These are phyloP conservation scores for Myotis daubentonii DNA, from an alignment of 2,797 vertebrate genomes.

Conservation along the genomic window DNA sequence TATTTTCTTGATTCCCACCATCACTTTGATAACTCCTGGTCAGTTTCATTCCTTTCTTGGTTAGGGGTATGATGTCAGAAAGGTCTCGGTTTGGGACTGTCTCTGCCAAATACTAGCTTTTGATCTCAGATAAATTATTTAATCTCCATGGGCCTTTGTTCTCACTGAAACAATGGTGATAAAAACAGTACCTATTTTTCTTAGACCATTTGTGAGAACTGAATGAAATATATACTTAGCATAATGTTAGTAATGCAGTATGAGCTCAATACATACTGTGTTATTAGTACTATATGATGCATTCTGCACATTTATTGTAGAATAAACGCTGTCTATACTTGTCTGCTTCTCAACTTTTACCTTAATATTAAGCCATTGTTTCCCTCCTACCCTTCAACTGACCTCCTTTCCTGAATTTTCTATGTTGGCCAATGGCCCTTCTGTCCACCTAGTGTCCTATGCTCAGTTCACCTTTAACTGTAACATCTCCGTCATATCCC, in stretches of 20 bases:
- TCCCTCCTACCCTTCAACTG: background rate
- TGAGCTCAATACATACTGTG: background rate
- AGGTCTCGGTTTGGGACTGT: background rate
- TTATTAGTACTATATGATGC: background rate
- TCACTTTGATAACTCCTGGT: background rate
- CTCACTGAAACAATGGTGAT: background rate
- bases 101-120: background rate
- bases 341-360: background rate
- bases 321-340: background rate
- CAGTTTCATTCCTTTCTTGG: background rate
- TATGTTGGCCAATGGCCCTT: background rate
- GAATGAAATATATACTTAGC: background rate
- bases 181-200: conserved; percentile 11
- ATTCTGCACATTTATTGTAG: background rate
- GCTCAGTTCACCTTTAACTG: background rate
- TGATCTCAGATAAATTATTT: background rate
- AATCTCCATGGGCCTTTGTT: background rate
- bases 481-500: background rate
- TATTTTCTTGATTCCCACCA: background rate
- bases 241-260: background rate
- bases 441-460: background rate
- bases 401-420: background rate
- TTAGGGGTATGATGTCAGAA: background rate
- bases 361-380: background rate
- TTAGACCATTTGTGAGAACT: background rate